These are phyloP conservation scores for Florisuga fusca DNA, from an alignment of 2,797 vertebrate genomes.

Conservation along the genomic window DNA sequence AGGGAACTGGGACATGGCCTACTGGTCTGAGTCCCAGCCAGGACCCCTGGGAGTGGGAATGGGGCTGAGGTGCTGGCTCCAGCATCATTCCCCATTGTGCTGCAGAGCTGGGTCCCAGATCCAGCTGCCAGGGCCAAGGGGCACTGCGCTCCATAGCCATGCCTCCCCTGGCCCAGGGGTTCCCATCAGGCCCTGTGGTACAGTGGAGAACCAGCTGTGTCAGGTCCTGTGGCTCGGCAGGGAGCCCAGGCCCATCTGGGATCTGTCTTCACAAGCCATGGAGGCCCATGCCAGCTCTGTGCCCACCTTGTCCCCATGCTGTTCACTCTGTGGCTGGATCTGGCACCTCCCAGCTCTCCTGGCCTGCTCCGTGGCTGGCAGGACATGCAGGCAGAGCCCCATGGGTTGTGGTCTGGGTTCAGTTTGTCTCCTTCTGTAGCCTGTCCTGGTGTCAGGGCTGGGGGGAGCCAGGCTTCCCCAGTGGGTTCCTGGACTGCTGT, in stretches of 20 bases:
- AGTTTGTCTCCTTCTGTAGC: neutral
- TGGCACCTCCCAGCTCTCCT: neutral
- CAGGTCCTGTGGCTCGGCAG: rapidly evolving
- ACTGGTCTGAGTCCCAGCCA: rapidly evolving
- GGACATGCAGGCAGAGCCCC: neutral
- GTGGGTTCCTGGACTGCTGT: neutral
- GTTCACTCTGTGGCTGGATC: rapidly evolving
- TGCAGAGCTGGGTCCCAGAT: neutral
- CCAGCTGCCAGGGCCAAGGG: neutral
- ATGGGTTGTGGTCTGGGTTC: neutral
- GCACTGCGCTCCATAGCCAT: neutral
- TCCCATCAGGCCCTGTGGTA: rapidly evolving
- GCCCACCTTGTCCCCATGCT: rapidly evolving
- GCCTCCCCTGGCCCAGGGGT: neutral
- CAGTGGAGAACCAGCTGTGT: neutral
- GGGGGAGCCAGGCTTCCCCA: neutral
- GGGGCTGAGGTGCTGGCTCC: neutral
- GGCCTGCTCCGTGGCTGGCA: rapidly evolving
- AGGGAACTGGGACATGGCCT: rapidly evolving
- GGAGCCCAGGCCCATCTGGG: neutral
- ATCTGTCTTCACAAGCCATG: neutral
- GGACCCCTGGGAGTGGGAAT: neutral
- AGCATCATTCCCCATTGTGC: rapidly evolving
- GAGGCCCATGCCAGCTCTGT: neutral
- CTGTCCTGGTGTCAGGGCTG: neutral